A percentile compares a stretch with the other conserved stretches of the same genome.
Evolutionary conservation across 2,113 vertebrate species (phyloP).

Genomic region (Corydoras maculifer): DNA sequence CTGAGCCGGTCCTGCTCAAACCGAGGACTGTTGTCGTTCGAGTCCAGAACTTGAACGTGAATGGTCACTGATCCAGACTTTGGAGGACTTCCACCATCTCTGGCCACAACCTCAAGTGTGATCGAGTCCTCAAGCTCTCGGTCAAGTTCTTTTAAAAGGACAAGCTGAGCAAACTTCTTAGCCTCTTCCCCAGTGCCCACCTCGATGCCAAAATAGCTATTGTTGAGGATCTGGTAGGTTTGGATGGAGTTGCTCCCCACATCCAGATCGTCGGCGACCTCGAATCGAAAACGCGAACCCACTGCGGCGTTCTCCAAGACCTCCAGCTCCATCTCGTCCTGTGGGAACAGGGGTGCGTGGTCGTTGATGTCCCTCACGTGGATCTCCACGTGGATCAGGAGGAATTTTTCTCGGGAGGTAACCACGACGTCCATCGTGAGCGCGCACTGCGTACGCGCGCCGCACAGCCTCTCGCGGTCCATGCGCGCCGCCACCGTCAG

Average conservation of each 20-base stretch:
- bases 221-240: conserved; percentile 60
- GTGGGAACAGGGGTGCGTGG: conserved; percentile 54
- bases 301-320: conserved; percentile 60
- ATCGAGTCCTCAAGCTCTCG: conserved; percentile 62
- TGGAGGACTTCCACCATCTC: conserved; percentile 53
- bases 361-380: conserved; percentile 68
- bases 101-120: conserved; percentile 55
- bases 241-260: conserved; percentile 68
- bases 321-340: conserved; percentile 54
- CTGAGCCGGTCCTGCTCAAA: conserved; percentile 60
- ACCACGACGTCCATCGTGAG: conserved; percentile 65
- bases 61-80: conserved; percentile 57
- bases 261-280: conserved; percentile 60
- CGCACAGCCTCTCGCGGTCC: conserved; percentile 67
- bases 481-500: conserved; percentile 59
- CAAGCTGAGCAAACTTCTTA: conserved; percentile 58
- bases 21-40: conserved; percentile 68
- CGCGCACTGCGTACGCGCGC: conserved; percentile 57
- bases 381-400: conserved; percentile 70
- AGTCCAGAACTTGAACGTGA: conserved; percentile 62
- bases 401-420: conserved; percentile 64
- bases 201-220: conserved; percentile 59
- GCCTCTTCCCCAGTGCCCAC: conserved; percentile 57
- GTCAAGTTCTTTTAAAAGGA: conserved; percentile 62
- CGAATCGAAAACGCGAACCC: conserved; percentile 56